A percentile compares a stretch with the other conserved stretches of the same genome.
Conservation (phyloP, 2,113 vertebrate genomes). For the Larimichthys crocea region DNA sequence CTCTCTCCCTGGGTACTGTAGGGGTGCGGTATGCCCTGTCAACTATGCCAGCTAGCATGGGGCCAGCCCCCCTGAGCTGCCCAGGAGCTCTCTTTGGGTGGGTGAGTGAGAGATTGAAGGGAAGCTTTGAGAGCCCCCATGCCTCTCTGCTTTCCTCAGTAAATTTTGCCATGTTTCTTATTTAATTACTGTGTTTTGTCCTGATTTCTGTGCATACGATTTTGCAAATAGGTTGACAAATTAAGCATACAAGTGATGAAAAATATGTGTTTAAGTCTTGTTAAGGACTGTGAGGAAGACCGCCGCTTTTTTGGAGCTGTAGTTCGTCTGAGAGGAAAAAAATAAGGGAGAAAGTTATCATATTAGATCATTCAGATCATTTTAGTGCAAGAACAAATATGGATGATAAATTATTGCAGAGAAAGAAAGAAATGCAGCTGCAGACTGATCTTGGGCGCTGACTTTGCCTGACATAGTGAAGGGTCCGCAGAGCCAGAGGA, state of each 20-base stretch:
- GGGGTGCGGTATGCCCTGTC: slow-evolving; percentile 75
- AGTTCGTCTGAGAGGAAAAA: no score
- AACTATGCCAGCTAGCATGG: slow-evolving; percentile 78
- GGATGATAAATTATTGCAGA: not conserved
- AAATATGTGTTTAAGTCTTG: not conserved
- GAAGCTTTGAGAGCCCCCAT: not conserved
- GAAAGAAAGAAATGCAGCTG: not conserved
- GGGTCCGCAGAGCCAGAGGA: slow-evolving; percentile 29
- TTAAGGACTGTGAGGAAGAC: no score
- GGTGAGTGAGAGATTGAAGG: not conserved
- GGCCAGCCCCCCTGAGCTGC: slow-evolving; percentile 68
- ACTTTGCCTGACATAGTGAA: slow-evolving; percentile 18
- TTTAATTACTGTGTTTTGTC: not conserved
- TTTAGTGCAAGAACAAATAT: not conserved
- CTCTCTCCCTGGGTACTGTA: slow-evolving; percentile 72
- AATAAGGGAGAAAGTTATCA: not conserved
- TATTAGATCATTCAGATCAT: no score
- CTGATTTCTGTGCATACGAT: not conserved
- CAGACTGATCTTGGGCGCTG: not conserved
- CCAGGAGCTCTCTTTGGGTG: slow-evolving; percentile 45
- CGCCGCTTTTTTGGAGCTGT: no score
- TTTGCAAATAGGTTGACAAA: not conserved
- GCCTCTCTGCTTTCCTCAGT: not conserved
- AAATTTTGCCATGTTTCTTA: not conserved
- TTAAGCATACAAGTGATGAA: not conserved